phyloP scores from a whole-genome alignment of 2,797 vertebrate species.

The Tachyglossus aculeatus region DNA sequence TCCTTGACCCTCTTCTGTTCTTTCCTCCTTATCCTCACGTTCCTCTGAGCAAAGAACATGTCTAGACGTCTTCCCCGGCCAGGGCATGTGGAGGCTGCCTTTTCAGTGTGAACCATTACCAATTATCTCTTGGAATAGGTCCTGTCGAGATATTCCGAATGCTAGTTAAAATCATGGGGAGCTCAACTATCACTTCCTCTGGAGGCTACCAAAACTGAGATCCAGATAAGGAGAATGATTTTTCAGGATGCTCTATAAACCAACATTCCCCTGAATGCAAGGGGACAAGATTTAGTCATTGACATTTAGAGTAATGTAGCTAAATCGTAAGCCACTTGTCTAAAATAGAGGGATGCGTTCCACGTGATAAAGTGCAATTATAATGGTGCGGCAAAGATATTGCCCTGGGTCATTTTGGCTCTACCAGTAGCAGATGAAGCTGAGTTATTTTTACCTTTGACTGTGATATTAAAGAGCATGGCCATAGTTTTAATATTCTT shows the following conservation, averaged over 20 bases:
- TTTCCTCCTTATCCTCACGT: too few relatives aligned
- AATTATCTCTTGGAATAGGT: too few relatives aligned
- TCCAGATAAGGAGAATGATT: neutral
- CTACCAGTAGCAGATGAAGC: neutral
- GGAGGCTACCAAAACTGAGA: neutral
- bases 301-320: neutral
- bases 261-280: neutral
- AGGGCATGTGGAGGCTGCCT: too few relatives aligned
- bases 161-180: neutral
- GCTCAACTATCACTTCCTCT: neutral
- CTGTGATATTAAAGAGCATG: neutral
- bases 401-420: neutral
- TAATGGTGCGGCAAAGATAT: neutral
- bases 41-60: too few relatives aligned
- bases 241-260: neutral
- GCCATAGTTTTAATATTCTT: neutral
- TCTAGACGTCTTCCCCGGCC: too few relatives aligned
- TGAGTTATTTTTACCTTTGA: neutral
- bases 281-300: neutral
- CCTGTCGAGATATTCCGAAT: neutral
- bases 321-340: neutral
- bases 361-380: neutral
- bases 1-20: too few relatives aligned
- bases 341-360: neutral
- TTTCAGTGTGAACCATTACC: too few relatives aligned